Base-by-base conservation (phyloP, 2,113 vertebrate genomes). In the Echinops telfairi region DNA sequence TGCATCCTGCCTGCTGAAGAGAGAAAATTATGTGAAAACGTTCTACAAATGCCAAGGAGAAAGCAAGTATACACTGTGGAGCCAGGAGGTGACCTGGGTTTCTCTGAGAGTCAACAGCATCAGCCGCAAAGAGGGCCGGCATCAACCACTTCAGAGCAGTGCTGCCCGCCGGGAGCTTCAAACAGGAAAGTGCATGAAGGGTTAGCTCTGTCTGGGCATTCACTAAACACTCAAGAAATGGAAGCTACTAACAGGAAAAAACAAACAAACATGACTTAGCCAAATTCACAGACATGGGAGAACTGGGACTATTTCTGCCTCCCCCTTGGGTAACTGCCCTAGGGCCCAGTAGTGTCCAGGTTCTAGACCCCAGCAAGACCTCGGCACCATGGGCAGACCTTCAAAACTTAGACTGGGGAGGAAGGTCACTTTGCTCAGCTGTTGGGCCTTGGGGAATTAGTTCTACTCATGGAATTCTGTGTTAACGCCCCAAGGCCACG, bases 51-150 rank as follows among this genome's bases (percentile, higher is more conserved):
- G 14, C 47, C 40, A 53, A 60, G 27, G 76, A 70, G n/a, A n/a
- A n/a, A n/a, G n/a, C n/a, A n/a, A n/a, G 38, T 27, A 57, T 68
- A 62, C 82, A 68, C 80, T 62, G 17, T 8, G 17, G 81, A 16
- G 33, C 89, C 53, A 70, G 19, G 85, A 70, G 23, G 85, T 89
- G 43, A 91, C 57, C 53, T 73, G 36, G 14, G 43, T 62, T 40
- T 87, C 40, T 15, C 27, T 60, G 40, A 70, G 70, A 57, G 4
- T 68, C 83, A 82, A 43, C 2, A 25, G 19, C 40, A 60, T 16
- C 3, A 10, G 33, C 47, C 47, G 31, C 47, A 78, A 33, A 62
- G 22, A 84, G 3, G 2, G 80, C 0, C 71, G 22, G 87, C 53
- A 25, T 77, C 60, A 60, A 62, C 16, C 1, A n/a, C 22, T 11